These are phyloP conservation scores for Cryptomyrus ogoouensis DNA, from an alignment of 2,113 vertebrate species.

Conservation along the genomic window DNA sequence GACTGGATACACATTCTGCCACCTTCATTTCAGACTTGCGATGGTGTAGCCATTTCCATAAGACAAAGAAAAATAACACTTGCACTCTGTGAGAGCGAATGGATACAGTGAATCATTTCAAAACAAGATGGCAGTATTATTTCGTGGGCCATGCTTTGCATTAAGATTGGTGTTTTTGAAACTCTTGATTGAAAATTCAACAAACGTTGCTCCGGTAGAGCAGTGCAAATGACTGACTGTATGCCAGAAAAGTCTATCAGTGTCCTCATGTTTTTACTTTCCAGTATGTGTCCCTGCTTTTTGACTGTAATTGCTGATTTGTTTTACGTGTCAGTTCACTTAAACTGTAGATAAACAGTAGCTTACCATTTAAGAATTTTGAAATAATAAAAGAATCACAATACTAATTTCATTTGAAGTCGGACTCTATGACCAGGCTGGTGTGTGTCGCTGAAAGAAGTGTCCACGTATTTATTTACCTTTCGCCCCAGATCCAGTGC, in stretches of 20 bases:
- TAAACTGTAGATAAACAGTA: background rate
- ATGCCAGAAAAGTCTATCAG: background rate
- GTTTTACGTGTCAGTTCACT: background rate
- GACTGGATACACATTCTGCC: background rate
- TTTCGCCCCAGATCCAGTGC: background rate
- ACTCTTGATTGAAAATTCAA: background rate
- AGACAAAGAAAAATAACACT: background rate
- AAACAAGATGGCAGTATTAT: conserved; percentile 9
- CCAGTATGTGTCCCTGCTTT: background rate
- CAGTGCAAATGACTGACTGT: background rate
- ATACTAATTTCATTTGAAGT: background rate
- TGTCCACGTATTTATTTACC: background rate
- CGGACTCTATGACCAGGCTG: background rate
- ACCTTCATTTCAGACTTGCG: background rate
- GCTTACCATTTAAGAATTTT: background rate
- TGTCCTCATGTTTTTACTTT: background rate
- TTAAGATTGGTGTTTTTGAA: conserved; percentile 2
- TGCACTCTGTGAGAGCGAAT: background rate
- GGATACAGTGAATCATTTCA: background rate
- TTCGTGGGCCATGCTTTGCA: too few relatives aligned
- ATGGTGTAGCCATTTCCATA: background rate
- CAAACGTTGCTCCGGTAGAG: background rate
- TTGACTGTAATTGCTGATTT: background rate
- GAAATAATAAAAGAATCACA: background rate
- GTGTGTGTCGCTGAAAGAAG: background rate